Evolutionary conservation across 2,113 vertebrate genomes (phyloP).

Genomic region (Columba livia): DNA sequence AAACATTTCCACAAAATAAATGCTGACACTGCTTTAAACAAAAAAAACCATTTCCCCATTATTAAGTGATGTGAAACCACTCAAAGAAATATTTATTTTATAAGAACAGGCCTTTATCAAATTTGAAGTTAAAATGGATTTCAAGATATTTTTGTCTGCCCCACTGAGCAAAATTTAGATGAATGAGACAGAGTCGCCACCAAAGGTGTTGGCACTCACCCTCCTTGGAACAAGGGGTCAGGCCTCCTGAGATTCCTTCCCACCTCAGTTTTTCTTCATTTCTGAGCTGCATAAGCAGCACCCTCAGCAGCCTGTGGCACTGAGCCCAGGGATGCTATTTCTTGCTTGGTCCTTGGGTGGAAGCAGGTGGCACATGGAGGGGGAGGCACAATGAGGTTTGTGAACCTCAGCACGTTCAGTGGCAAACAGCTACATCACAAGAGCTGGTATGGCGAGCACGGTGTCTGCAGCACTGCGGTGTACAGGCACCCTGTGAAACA

Average conservation of each 20-base stretch:
- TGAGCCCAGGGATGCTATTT: not conserved
- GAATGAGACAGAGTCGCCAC: not conserved
- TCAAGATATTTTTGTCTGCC: not conserved
- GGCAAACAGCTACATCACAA: not conserved
- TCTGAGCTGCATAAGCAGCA: not conserved
- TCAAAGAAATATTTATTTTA: not conserved
- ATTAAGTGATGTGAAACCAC: not conserved
- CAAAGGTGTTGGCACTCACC: not conserved
- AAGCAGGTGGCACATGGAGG: rapidly evolving
- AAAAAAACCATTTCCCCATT: rapidly evolving
- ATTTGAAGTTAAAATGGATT: not conserved
- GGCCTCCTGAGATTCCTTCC: not conserved
- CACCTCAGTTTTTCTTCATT: not conserved
- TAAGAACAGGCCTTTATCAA: not conserved
- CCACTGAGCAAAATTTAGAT: not conserved
- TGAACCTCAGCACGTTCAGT: not conserved
- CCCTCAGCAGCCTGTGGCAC: not conserved
- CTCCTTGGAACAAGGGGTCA: rapidly evolving
- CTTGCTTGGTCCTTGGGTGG: not conserved
- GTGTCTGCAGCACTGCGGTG: not conserved
- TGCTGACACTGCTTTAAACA: not conserved
- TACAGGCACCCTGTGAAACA: rapidly evolving
- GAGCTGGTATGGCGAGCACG: not conserved
- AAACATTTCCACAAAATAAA: not conserved
- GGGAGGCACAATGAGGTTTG: not conserved